A percentile compares a stretch with the other conserved stretches of the same genome.
Conservation (phyloP, 2,113 vertebrate species). For the Lampris megalopsis region DNA sequence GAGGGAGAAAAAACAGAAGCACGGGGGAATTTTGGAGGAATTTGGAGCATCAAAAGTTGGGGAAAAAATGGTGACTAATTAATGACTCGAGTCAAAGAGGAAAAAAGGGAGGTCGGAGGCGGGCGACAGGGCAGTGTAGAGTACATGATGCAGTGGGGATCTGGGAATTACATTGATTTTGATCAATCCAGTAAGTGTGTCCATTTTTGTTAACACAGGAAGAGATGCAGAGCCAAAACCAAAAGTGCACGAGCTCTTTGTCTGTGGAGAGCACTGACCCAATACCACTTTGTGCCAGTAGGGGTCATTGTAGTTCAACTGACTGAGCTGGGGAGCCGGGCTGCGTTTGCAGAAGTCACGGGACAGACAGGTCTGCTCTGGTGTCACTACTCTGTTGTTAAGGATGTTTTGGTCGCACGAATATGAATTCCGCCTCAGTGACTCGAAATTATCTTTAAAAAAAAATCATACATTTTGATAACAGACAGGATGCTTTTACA, state of each 20-base stretch:
- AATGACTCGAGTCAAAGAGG: background rate
- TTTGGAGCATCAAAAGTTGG: conserved; percentile 1
- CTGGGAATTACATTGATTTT: background rate
- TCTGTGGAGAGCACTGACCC: conserved; percentile 23
- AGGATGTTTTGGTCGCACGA: background rate
- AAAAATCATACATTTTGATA: background rate
- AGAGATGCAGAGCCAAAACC: background rate
- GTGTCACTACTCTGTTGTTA: conserved; percentile 40
- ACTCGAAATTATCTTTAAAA: no score
- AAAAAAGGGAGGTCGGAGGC: background rate
- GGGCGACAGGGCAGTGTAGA: background rate
- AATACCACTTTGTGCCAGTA: conserved; percentile 79
- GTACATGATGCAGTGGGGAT: background rate
- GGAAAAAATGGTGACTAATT: background rate
- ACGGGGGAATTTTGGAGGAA: background rate
- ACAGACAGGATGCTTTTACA: background rate
- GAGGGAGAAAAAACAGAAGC: conserved; percentile 36
- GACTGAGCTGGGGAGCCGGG: conserved; percentile 52
- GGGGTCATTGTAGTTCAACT: conserved; percentile 89
- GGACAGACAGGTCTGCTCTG: conserved; percentile 39
- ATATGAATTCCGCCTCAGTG: background rate
- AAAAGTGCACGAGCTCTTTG: conserved; percentile 58
- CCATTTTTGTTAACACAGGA: conserved; percentile 18
- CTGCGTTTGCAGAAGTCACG: conserved; percentile 9
- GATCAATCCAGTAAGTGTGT: background rate